Evolutionary conservation across 2,113 vertebrate species (phyloP), one percentile per base, ranked within the genome.

Genomic region (Rhinopomastus cyanomelas): DNA sequence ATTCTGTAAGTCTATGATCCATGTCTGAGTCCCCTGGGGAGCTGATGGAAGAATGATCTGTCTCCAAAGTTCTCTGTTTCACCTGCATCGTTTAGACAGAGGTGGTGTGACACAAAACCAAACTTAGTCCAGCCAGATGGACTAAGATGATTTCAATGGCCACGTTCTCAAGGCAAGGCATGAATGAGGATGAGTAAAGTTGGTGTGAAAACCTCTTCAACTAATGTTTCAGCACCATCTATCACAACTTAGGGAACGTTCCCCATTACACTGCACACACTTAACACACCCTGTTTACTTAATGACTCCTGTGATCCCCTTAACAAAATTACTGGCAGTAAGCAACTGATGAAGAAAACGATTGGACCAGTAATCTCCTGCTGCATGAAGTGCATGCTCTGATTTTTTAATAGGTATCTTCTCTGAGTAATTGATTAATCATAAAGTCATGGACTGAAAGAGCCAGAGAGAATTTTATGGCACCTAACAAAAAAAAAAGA

Each of bases 401-500:
- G 93, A 92, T n/a, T 94, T 95, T 94, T 95, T 96, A 95, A 93
- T 82, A 93, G 94, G 85, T 94, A 93, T 90, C 74, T 94, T 46
- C 90, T 94, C 88, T 55, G 73, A 94, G 93, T 94, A 93, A 96
- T 96, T 96, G 94, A 95, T 96, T 95, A 95, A 95, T 96, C 94
- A 96, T 96, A 95, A 96, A 96, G 92, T 94, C 74, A 15, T 52
- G 66, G 88, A 66, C 90, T 90, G 92, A 83, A 83, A 87, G 88
- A 93, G 62, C 51, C 62, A 76, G 94, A 71, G 86, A 69, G 72
- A 87, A 96, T 96, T 95, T 94, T 95, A 94, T 76, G 62, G 51
- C 88, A 86, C 42, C 65, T 88, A 32, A 60, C 37, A 61, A 37
- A 39, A 46, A 27, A 37, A 36, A n/a, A 90, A 51, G 79, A 82